Percentiles rank a stretch among this genome's conserved stretches.
Conservation (phyloP, 2,888 invertebrate genomes). For the Tridacna gigas region DNA sequence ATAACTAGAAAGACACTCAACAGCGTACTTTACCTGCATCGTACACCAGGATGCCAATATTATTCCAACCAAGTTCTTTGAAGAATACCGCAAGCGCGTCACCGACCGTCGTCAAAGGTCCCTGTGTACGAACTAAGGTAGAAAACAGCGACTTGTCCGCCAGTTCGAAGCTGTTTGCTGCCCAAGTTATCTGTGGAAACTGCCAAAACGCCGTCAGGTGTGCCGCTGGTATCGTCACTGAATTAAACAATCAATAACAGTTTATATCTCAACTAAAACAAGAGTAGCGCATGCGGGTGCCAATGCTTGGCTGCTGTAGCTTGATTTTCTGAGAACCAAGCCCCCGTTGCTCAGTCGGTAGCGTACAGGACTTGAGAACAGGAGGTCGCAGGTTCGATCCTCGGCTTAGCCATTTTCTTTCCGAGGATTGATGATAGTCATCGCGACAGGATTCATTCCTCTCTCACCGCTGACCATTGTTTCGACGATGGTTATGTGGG, state of each 20-base stretch:
- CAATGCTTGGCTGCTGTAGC: no score
- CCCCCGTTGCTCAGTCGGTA: no score
- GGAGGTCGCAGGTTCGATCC: no score
- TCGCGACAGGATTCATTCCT: no score
- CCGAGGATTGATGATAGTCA: no score
- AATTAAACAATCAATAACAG: background rate
- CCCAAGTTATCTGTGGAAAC: conserved; percentile 72
- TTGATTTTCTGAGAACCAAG: no score
- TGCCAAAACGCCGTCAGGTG: conserved; percentile 74
- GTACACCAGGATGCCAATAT: conserved; percentile 46
- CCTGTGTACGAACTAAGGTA: conserved; percentile 69
- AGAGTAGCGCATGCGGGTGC: no score
- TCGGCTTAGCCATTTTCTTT: no score
- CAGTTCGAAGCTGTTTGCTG: conserved; percentile 68
- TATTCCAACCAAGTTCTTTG: conserved; percentile 63
- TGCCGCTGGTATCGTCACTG: conserved; percentile 56
- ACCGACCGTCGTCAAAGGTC: conserved; percentile 70
- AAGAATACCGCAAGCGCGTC: conserved; percentile 65
- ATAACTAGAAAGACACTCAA: no score
- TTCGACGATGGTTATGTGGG: no score
- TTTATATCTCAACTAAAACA: background rate
- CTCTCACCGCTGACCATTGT: no score
- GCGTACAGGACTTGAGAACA: no score
- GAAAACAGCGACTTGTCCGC: conserved; percentile 69
- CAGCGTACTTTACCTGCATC: conserved; percentile 9